phyloP scores from a whole-genome alignment of 2,888 invertebrate species.

The Norana najaformis region DNA sequence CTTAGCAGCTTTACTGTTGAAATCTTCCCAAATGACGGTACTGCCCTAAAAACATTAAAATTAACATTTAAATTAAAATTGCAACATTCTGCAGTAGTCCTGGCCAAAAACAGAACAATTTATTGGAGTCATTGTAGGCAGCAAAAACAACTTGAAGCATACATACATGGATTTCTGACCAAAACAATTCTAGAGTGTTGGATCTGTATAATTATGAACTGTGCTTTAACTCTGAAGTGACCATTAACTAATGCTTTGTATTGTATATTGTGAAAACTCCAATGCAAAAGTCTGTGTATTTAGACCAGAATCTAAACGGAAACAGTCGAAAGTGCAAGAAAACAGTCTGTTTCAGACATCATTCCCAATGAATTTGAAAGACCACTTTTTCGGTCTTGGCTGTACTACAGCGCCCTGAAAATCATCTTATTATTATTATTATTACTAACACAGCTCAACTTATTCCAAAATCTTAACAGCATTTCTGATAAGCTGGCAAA shows the following conservation, averaged over 20 bases:
- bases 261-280: not conserved
- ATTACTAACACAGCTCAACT: not conserved
- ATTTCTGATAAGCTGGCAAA: not conserved
- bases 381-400: no score
- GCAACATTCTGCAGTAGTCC: not conserved
- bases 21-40: slow-evolving; percentile 91
- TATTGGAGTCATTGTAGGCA: not conserved
- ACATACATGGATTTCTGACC: not conserved
- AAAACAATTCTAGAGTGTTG: not conserved
- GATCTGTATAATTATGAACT: not conserved
- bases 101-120: slow-evolving; percentile 8
- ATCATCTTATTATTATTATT: no score
- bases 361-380: not conserved
- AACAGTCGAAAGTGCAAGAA: not conserved
- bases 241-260: not conserved
- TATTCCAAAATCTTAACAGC: not conserved
- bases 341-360: not conserved
- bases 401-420: no score
- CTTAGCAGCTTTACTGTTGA: slow-evolving; percentile 88
- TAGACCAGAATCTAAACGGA: not conserved
- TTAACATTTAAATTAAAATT: not conserved
- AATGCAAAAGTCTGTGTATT: not conserved
- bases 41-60: slow-evolving; percentile 75
- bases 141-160: not conserved
- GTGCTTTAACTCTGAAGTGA: not conserved